phyloP scores from a whole-genome alignment of 2,888 invertebrate species.

The Pimpla rufipes region DNA sequence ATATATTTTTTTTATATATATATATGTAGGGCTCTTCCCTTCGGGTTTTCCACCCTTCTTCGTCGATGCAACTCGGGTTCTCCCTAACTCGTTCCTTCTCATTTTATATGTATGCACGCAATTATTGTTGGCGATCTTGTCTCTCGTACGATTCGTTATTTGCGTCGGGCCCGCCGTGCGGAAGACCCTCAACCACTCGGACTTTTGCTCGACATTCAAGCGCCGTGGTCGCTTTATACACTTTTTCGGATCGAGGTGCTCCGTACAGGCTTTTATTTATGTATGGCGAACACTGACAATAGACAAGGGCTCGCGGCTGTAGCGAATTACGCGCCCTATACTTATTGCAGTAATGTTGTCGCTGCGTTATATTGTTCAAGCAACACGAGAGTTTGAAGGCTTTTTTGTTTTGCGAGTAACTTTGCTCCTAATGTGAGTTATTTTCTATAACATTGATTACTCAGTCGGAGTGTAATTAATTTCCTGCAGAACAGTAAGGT shows the following conservation, averaged over 20 bases:
- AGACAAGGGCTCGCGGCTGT: slow-evolving; percentile 55
- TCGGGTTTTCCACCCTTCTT: slow-evolving; percentile 25
- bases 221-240: neutral
- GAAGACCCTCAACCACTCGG: slow-evolving; percentile 19
- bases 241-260: slow-evolving; percentile 8
- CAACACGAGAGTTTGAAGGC: neutral
- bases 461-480: no score
- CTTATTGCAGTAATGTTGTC: neutral
- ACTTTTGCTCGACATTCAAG: slow-evolving; percentile 8
- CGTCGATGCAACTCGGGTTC: slow-evolving; percentile 33
- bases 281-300: slow-evolving; percentile 22
- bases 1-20: neutral
- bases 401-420: neutral
- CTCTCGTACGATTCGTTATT: slow-evolving; percentile 77
- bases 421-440: no score
- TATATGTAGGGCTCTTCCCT: slow-evolving; percentile 1
- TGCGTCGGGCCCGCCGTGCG: slow-evolving; percentile 59
- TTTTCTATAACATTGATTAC: no score
- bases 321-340: slow-evolving; percentile 12
- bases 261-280: neutral
- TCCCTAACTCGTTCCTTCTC: slow-evolving; percentile 58
- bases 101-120: slow-evolving; percentile 78
- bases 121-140: slow-evolving; percentile 80
- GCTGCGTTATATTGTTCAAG: neutral
- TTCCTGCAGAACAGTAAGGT: no score